Base-by-base conservation (phyloP, 2,113 vertebrate species). In the Parotia lawesii region DNA sequence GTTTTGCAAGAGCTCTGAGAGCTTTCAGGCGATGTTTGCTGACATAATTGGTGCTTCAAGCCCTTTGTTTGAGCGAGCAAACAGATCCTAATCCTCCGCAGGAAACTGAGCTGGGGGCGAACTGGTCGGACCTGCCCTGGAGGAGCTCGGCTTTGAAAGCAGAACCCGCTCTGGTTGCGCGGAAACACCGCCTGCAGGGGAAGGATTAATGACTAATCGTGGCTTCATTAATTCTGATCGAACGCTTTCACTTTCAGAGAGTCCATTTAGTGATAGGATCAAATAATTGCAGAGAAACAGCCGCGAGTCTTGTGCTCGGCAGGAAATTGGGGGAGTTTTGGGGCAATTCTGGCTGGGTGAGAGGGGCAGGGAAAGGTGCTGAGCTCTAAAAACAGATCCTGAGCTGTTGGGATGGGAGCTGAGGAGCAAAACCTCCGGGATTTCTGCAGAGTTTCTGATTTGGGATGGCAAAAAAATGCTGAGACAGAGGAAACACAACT, bases 221-320 rank as follows among this genome's bases (percentile, higher is more conserved):
- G 35, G 64, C 23, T 73, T 82, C 22, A 14, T 85, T 71, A 62
- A 58, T 44, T 57, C 27, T 51, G 2, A 38, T 38, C 12, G n/a
- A 77, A 31, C 29, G 83, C 88, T 90, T 95, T 93, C 86, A 17
- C 76, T 96, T 90, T 88, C 44, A 21, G 50, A 13, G 42, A 10
- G 35, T n/a, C 87, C 29, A 15, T 35, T 23, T 78, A 40, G 67
- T 9, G 21, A 33, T 3, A 8, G 17, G 10, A 25, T 33, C 60
- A 14, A 44, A 44, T 23, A 37, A 50, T 47, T 58, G 45, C 40
- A 12, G 21, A 19, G 77, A 56, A 57, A 78, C 35, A 57, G 71
- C 62, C 38, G 15, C 1, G 29, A 17, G 66, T 53, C 37, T 44
- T 42, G 78, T 10, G 53, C 10, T 65, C 28, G 9, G 82, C 14